phyloP scores from a whole-genome alignment of 2,888 invertebrate genomes.

The Epinotia bilunana region DNA sequence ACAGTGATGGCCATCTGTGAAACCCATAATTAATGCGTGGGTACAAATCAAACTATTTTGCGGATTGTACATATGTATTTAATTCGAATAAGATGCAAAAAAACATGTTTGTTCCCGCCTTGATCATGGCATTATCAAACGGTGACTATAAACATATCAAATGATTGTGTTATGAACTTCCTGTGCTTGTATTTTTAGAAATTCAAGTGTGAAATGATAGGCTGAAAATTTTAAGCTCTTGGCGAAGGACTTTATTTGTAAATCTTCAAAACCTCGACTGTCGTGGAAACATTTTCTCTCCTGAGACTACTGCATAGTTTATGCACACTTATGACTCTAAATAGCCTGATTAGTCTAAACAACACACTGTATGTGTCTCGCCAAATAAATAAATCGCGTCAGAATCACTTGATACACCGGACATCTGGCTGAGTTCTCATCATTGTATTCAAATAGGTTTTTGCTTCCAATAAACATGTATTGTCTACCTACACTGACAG shows the following conservation, averaged over 20 bases:
- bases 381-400: conserved; percentile 21
- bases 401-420: conserved; percentile 25
- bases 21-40: too few relatives aligned
- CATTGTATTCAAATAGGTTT: conserved; percentile 26
- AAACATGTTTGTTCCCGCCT: too few relatives aligned
- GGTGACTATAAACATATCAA: too few relatives aligned
- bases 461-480: conserved; percentile 31
- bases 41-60: neutral
- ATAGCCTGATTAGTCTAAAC: conserved; percentile 26
- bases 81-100: too few relatives aligned
- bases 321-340: conserved; percentile 12
- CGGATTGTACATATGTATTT: too few relatives aligned
- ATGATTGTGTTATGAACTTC: too few relatives aligned
- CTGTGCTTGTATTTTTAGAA: too few relatives aligned
- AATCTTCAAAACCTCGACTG: neutral
- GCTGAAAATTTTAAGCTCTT: neutral
- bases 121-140: too few relatives aligned
- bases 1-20: too few relatives aligned
- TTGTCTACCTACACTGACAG: conserved; percentile 27
- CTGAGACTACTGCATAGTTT: neutral
- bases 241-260: neutral
- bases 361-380: conserved; percentile 1
- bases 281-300: neutral
- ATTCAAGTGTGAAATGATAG: too few relatives aligned
- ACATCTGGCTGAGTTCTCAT: conserved; percentile 21